These are phyloP conservation scores for Cryptotis parvus DNA, from an alignment of 2,113 vertebrate genomes.

Conservation along the genomic window DNA sequence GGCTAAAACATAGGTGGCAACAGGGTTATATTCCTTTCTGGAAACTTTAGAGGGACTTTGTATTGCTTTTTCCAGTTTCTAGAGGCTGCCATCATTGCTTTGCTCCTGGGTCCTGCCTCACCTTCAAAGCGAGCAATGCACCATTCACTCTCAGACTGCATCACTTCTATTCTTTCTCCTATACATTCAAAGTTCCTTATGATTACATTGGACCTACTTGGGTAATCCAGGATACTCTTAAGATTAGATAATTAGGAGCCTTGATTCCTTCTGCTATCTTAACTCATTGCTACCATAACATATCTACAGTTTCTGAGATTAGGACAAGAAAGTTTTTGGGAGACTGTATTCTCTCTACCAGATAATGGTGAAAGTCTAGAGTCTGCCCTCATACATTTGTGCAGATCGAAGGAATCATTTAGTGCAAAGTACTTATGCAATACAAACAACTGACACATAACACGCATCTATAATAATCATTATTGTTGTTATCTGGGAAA, in stretches of 20 bases:
- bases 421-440: neutral
- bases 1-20: neutral
- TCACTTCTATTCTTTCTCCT: neutral
- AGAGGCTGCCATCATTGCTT: neutral
- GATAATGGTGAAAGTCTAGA: neutral
- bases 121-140: neutral
- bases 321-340: neutral
- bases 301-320: neutral
- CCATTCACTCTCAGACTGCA: neutral
- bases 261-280: slow-evolving; percentile 7
- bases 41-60: neutral
- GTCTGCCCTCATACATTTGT: neutral
- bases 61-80: neutral
- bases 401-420: neutral
- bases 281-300: neutral
- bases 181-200: neutral
- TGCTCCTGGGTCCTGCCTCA: neutral
- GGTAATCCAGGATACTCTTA: neutral
- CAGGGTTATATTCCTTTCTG: neutral
- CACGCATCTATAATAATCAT: neutral
- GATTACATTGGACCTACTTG: neutral
- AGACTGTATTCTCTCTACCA: neutral
- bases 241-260: slow-evolving; percentile 1
- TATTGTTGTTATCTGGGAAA: slow-evolving; percentile 13
- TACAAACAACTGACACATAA: neutral